Base-by-base conservation (phyloP, 1,140 invertebrate species). In the Drosophila kurseongensis region DNA sequence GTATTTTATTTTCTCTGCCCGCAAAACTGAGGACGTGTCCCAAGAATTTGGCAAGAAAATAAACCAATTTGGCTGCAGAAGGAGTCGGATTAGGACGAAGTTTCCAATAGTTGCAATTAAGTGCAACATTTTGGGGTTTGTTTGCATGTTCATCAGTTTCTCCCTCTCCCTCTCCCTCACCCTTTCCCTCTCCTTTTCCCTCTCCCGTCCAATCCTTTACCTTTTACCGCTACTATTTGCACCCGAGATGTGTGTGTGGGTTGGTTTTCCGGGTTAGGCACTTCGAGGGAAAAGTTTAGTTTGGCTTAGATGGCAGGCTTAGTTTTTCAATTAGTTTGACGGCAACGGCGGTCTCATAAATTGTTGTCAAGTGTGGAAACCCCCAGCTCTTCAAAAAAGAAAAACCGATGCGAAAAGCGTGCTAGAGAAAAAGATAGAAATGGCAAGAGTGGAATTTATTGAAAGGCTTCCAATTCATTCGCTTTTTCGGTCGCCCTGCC, bases 271-370 rank as follows among this genome's bases (percentile, higher is more conserved):
- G 56, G 27, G 61, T 50, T 40, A 32, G 10, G 32, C 6, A 48
- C 27, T 36, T 35, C 13, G 7, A 42, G 44, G 23, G 16, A 58
- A 63, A 74, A 74, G 56, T 61, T 80, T 55, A 35, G 62, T 48
- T 51, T 16, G 42, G 48, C 42, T 65, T 68, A 48, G 41, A 48
- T 54, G 29, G 51, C 38, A 54, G 78, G 69, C 69, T 68, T 78
- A 86, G 83, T 75, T 86, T 86, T 88, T 88, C 78, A 86, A 85
- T 85, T 86, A 78, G 57, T 78, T 82, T 72, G 75, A 88, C 78
- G 66, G 82, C 63, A 10, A 65, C 38, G 55, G 62, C 40, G 58
- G 54, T 62, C 62, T 63, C 58, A 76, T 73, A 84, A 84, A 75
- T 80, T 74, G 57, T 54, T 60, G 47, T 54, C 58, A 60, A 60